Conservation (phyloP, 2,113 vertebrate genomes). For the Leiothrix lutea region DNA sequence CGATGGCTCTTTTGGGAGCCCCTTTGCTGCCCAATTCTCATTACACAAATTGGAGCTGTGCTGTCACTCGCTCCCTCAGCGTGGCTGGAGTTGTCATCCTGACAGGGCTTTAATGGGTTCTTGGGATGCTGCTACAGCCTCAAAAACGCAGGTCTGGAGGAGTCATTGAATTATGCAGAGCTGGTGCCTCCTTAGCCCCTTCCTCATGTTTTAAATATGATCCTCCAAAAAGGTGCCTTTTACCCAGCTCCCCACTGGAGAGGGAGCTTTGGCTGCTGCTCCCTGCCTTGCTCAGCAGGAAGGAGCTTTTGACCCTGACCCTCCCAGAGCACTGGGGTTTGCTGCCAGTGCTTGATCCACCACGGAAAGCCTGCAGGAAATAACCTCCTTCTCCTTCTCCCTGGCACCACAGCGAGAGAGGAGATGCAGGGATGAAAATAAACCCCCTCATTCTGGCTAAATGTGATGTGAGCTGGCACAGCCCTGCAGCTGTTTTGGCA, state of each 20-base stretch:
- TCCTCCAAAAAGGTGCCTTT: background rate
- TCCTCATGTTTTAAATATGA: background rate
- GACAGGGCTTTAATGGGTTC: background rate
- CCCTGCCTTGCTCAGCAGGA: background rate
- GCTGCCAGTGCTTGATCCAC: background rate
- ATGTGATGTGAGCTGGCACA: background rate
- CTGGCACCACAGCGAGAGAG: background rate
- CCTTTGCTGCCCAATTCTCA: background rate
- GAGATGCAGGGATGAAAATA: background rate
- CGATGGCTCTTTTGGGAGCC: background rate
- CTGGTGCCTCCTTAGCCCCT: background rate
- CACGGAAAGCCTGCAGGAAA: background rate
- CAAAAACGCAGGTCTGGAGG: background rate
- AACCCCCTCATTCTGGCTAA: background rate
- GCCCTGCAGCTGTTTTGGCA: background rate
- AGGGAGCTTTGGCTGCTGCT: background rate
- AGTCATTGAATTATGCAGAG: conserved; percentile 7
- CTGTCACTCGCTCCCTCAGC: background rate
- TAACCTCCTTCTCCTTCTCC: background rate
- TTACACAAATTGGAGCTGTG: background rate
- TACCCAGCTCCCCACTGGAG: background rate
- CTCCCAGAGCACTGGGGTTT: background rate
- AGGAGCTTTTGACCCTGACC: background rate
- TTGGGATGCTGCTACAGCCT: background rate
- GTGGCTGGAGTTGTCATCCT: background rate